Conservation (phyloP, 2,888 invertebrate species). For the Drosophila anceps region DNA sequence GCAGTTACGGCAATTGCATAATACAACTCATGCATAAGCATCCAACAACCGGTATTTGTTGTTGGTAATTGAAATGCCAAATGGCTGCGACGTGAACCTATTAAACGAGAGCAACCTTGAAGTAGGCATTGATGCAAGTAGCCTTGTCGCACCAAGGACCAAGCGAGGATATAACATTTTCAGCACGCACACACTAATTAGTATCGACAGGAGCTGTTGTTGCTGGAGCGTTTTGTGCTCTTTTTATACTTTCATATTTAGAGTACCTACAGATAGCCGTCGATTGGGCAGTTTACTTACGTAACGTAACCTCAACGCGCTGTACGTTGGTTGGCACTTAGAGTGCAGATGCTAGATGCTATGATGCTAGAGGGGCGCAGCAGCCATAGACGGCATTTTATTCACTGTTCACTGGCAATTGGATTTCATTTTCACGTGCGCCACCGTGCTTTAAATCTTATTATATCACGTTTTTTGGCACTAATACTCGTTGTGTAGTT, state of each 20-base stretch:
- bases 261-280: conserved; percentile 3
- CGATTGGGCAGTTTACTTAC: conserved; percentile 39
- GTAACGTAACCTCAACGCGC: conserved; percentile 27
- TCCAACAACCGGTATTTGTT: conserved; percentile 20
- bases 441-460: background rate
- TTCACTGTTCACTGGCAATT: conserved; percentile 4
- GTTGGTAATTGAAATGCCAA: conserved; percentile 37
- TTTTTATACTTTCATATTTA: conserved; percentile 12
- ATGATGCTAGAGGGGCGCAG: conserved; percentile 13
- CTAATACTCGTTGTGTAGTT: background rate
- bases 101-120: conserved; percentile 68
- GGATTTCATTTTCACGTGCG: conserved; percentile 39
- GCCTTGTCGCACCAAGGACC: conserved; percentile 47
- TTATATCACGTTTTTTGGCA: conserved; percentile 24
- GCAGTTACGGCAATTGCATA: conserved; percentile 37
- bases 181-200: conserved; percentile 2
- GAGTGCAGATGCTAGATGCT: background rate
- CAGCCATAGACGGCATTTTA: conserved; percentile 28
- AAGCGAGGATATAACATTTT: conserved; percentile 14
- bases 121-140: conserved; percentile 30
- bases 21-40: conserved; percentile 28
- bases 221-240: background rate
- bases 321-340: background rate
- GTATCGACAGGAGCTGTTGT: background rate
- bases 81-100: conserved; percentile 47